phyloP scores from a whole-genome alignment of 2,797 vertebrate species.

The Microctenopoma stevenorrisi region DNA sequence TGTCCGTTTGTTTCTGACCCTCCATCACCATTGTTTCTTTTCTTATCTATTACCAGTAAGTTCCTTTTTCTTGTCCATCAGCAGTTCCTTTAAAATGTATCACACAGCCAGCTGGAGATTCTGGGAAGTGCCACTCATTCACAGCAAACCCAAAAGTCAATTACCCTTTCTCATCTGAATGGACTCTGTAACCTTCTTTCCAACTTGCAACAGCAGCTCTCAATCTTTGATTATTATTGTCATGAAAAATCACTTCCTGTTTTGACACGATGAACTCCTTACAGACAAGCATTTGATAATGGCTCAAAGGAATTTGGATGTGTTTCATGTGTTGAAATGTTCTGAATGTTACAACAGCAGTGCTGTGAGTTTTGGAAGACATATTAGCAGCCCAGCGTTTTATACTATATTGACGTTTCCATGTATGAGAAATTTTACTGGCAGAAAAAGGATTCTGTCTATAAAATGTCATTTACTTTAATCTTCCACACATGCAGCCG shows the following conservation, averaged over 20 bases:
- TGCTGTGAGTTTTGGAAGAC: not conserved
- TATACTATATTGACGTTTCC: slow-evolving; percentile 34
- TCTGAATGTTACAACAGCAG: not conserved
- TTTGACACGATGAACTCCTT: slow-evolving; percentile 33
- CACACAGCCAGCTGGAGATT: slow-evolving; percentile 17
- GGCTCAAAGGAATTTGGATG: slow-evolving; percentile 21
- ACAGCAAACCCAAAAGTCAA: slow-evolving; percentile 4
- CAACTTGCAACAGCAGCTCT: slow-evolving; percentile 30
- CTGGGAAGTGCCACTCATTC: slow-evolving; percentile 15
- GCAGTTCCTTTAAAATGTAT: slow-evolving; percentile 9
- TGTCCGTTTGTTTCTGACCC: not conserved
- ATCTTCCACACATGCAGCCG: slow-evolving; percentile 4
- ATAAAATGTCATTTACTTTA: slow-evolving; percentile 5
- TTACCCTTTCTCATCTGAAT: slow-evolving; percentile 40
- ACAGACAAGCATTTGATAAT: slow-evolving; percentile 7
- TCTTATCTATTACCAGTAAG: slow-evolving; percentile 33
- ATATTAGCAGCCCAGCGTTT: slow-evolving; percentile 13
- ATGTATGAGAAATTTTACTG: slow-evolving; percentile 5
- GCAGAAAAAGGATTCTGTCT: not conserved
- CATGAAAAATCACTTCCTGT: slow-evolving; percentile 49
- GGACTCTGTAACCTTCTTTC: slow-evolving; percentile 41
- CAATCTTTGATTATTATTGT: slow-evolving; percentile 14
- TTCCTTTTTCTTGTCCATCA: slow-evolving; percentile 17
- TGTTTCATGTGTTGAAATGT: slow-evolving; percentile 9
- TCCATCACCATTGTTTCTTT: slow-evolving; percentile 17